Evolutionary conservation across 2,797 vertebrate genomes (phyloP), one percentile per base, ranked within the genome.

Genomic region (Labroides dimidiatus): DNA sequence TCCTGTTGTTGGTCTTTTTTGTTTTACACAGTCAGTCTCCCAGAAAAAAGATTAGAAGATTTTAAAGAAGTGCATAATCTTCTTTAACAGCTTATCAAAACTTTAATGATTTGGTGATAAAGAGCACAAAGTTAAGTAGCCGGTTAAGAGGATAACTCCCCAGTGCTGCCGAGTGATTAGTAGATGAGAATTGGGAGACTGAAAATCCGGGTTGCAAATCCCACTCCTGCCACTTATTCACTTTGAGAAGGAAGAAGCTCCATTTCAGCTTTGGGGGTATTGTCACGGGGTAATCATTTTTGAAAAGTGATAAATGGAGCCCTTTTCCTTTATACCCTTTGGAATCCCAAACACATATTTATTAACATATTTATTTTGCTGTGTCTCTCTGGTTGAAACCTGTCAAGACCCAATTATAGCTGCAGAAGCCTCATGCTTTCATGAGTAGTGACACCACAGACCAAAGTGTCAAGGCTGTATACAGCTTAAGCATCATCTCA

Each of bases 101-200:
- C 93, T 95, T 94, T 93, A 94, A 94, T 94, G 94, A 95, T 95
- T 94, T 92, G 88, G 85, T 89, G 94, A 95, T 95, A 95, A 94
- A 94, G 91, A 93, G 92, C 93, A 93, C 91, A 93, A 94, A 94
- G 93, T 95, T 94, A 95, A 95, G 93, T 92, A 93, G 92, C 92
- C 92, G 91, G 91, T 91, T 94, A 94, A 94, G 93, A 95, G 93
- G 94, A 95, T 95, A 93, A 95, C 91, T 93, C 92, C 91, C 90
- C 90, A 93, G 92, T 93, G 92, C 93, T 92, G 93, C 93, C 87
- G 87, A 93, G 93, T 94, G 94, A 95, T 95, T 94, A 95, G 92
- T 91, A 92, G 91, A 93, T 91, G 93, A 92, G 92, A 94, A 93
- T 89, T 91, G 91, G 90, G 87, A 91, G 93, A 93, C 88, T 53